Percentiles rank a stretch among this genome's conserved stretches.
phyloP scores from a whole-genome alignment of 64 coral and sea anemone genomes.

The Actinia tenebrosa region DNA sequence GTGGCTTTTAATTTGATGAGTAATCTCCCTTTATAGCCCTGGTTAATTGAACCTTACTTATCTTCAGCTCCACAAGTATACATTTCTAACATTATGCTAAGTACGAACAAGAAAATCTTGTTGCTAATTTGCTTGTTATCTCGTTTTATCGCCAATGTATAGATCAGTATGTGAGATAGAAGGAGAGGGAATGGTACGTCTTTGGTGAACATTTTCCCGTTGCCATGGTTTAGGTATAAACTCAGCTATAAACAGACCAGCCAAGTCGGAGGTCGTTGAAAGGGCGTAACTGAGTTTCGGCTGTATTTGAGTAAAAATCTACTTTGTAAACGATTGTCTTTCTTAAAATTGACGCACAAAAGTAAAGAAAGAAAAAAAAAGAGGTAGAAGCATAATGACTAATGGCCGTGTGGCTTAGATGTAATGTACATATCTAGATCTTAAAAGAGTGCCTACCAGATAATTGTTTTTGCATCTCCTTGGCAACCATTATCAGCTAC shows the following conservation, averaged over 20 bases:
- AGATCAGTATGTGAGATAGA: neutral
- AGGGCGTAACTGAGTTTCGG: no score
- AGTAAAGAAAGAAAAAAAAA: neutral
- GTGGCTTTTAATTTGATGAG: neutral
- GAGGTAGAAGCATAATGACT: neutral
- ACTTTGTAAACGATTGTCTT: neutral
- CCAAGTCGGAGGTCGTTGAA: no score
- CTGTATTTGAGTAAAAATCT: no score
- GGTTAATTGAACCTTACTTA: neutral
- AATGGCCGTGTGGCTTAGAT: neutral
- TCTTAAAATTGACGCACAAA: neutral
- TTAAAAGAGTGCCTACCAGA: neutral
- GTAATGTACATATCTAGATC: neutral
- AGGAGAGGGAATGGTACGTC: neutral
- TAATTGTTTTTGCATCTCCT: neutral
- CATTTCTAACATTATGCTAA: neutral
- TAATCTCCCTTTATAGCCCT: neutral
- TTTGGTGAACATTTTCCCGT: neutral
- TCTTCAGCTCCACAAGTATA: neutral
- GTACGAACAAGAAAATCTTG: neutral
- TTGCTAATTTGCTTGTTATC: conserved; percentile 2
- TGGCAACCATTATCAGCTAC: neutral
- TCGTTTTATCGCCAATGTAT: neutral
- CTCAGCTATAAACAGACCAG: no score
- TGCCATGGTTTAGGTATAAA: neutral